These are phyloP conservation scores for Apostichopus japonicus DNA, from an alignment of 35 echinoderm and acorn worm species.

Conservation along the genomic window DNA sequence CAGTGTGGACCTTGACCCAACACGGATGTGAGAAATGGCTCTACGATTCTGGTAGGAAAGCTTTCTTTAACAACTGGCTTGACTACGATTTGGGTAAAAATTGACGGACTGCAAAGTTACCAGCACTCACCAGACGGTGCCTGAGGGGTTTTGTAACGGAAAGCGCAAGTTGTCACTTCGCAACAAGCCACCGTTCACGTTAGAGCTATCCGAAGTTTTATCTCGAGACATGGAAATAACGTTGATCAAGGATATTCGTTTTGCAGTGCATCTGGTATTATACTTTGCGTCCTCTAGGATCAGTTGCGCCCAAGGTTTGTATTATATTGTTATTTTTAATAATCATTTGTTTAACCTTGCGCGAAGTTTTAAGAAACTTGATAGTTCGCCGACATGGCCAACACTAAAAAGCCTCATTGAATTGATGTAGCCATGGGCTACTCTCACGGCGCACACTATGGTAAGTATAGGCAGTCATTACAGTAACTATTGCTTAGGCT, in stretches of 20 bases:
- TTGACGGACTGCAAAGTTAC: neutral
- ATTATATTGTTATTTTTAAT: neutral
- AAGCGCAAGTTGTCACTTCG: neutral
- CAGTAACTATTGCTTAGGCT: no score
- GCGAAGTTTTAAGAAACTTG: no score
- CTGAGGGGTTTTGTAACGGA: constrained; percentile 18
- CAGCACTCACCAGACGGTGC: constrained; percentile 15
- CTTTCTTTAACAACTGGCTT: neutral
- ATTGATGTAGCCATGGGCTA: no score
- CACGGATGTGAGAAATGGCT: neutral
- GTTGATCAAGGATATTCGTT: constrained; percentile 12
- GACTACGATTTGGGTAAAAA: neutral
- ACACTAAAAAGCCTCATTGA: no score
- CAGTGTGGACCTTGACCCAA: constrained; percentile 41
- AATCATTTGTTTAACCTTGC: no score
- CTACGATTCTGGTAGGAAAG: constrained; percentile 1
- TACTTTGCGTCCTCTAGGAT: constrained; percentile 23
- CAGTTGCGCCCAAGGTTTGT: constrained; percentile 30
- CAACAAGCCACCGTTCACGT: constrained; percentile 1
- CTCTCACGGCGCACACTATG: no score
- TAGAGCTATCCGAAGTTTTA: neutral
- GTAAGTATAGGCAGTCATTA: no score
- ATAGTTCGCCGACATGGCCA: no score
- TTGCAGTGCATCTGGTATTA: constrained; percentile 2
- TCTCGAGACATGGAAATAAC: constrained; percentile 37